Evolutionary conservation across 2,888 invertebrate species (phyloP).

Genomic region (Patella ulyssiponensis): DNA sequence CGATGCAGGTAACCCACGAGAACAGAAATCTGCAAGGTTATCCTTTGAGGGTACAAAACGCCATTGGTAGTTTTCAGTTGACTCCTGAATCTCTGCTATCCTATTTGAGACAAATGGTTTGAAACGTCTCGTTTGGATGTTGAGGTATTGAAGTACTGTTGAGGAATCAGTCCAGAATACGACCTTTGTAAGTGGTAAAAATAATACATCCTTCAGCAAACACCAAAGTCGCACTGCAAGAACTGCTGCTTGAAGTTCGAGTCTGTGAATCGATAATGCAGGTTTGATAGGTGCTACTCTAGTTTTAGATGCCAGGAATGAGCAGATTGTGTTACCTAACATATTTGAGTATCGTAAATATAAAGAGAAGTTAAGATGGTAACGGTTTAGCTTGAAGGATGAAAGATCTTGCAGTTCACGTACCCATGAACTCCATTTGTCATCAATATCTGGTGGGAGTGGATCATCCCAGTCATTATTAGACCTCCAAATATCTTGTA

Average conservation of each 20-base stretch:
- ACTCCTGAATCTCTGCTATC: slow-evolving; percentile 8
- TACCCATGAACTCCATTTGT: not conserved
- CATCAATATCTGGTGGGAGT: not conserved
- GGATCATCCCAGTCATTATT: slow-evolving; percentile 18
- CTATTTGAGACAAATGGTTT: slow-evolving; percentile 12
- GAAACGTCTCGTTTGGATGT: slow-evolving; percentile 2
- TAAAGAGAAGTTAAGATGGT: not conserved
- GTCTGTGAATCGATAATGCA: not conserved
- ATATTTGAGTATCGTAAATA: not conserved
- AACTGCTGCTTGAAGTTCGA: slow-evolving; percentile 15
- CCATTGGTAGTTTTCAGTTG: not conserved
- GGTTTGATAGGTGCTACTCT: slow-evolving; percentile 11
- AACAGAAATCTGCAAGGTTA: not conserved
- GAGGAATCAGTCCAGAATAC: not conserved
- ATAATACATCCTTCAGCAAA: not conserved
- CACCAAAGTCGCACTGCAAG: slow-evolving; percentile 13
- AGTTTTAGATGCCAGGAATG: slow-evolving; percentile 14
- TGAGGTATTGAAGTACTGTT: slow-evolving; percentile 12
- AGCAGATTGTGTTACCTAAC: not conserved
- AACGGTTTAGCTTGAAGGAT: not conserved
- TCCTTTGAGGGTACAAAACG: not conserved
- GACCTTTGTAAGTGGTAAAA: not conserved
- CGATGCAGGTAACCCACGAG: not conserved
- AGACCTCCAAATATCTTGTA: not conserved
- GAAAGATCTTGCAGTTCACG: not conserved